phyloP scores from a whole-genome alignment of 2,113 vertebrate genomes.

The Psephotus haematonotus region DNA sequence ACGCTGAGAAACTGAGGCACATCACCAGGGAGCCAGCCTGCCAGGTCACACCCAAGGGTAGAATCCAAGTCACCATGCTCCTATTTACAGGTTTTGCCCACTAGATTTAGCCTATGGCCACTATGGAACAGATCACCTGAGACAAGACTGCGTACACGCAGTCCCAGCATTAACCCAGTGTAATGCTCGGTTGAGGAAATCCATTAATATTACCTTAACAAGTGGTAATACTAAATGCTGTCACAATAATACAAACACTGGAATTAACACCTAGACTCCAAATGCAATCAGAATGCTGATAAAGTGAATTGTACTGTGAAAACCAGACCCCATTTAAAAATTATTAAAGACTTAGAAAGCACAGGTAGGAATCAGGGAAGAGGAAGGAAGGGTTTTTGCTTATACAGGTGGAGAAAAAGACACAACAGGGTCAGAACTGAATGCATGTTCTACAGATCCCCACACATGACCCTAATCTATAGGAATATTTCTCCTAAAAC shows the following conservation, averaged over 20 bases:
- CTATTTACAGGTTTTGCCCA: background rate
- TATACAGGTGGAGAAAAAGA: background rate
- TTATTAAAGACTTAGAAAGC: background rate
- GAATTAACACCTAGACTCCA: background rate
- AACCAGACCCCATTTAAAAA: background rate
- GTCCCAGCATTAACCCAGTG: background rate
- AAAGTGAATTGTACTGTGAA: background rate
- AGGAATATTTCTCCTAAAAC: background rate
- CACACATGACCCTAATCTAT: background rate
- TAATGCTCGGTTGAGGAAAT: background rate
- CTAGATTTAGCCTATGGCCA: background rate
- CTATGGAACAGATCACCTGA: background rate
- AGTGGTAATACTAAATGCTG: background rate
- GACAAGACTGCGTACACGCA: background rate
- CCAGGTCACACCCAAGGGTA: background rate
- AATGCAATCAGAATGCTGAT: background rate
- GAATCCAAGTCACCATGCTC: background rate
- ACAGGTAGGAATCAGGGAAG: accelerated
- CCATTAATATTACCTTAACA: background rate
- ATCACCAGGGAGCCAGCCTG: too few relatives aligned
- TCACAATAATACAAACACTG: background rate
- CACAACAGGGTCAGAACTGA: background rate
- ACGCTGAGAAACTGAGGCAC: background rate
- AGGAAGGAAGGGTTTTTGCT: background rate
- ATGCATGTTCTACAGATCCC: background rate